phyloP scores from a whole-genome alignment of 2,113 vertebrate genomes.

The Procavia capensis region DNA sequence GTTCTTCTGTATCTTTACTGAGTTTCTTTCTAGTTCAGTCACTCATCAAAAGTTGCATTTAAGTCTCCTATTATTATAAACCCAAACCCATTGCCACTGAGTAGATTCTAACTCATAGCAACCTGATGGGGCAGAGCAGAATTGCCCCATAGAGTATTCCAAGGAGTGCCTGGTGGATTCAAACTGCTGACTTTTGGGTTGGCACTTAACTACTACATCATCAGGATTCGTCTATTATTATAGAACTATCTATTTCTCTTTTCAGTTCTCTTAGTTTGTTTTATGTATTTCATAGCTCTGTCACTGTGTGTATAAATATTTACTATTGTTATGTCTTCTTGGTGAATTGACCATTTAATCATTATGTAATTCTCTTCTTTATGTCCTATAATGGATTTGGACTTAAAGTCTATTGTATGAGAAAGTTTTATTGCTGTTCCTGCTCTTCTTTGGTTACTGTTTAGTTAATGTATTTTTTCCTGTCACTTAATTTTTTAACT shows the following conservation, averaged over 20 bases:
- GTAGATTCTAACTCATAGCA: too few relatives aligned
- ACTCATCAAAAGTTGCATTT: neutral
- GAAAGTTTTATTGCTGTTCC: neutral
- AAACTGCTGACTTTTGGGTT: too few relatives aligned
- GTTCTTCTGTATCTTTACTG: neutral
- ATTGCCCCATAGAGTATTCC: too few relatives aligned
- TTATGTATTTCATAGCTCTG: neutral
- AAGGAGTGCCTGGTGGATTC: too few relatives aligned
- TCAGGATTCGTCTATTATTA: too few relatives aligned
- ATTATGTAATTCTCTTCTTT: neutral
- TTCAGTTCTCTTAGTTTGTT: too few relatives aligned
- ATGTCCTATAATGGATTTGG: neutral
- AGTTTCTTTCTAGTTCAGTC: neutral
- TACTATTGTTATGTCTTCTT: neutral
- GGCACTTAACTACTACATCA: too few relatives aligned
- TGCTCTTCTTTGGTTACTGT: neutral
- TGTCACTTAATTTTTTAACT: neutral
- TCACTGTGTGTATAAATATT: neutral
- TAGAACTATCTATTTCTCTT: too few relatives aligned
- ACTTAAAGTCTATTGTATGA: neutral
- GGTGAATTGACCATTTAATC: neutral
- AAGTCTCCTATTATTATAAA: too few relatives aligned
- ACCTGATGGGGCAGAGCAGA: too few relatives aligned
- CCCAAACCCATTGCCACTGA: too few relatives aligned
- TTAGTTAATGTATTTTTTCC: neutral